Percentiles rank a stretch among this genome's conserved stretches.
phyloP scores from a whole-genome alignment of 2,113 vertebrate genomes.

The Gasterosteus nipponicus region DNA sequence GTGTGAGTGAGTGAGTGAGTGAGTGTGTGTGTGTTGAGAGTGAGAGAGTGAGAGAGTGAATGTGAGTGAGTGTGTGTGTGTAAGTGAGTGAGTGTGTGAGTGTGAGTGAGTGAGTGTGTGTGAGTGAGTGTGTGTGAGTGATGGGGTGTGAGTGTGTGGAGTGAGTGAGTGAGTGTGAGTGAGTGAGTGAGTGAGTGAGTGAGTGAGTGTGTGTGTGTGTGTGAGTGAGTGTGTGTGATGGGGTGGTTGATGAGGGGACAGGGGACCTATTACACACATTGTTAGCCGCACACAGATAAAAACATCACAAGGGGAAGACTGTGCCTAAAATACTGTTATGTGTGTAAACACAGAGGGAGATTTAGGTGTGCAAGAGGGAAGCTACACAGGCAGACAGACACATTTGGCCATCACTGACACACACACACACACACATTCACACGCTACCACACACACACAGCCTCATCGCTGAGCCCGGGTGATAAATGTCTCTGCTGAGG shows the following conservation, averaged over 20 bases:
- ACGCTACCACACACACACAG: conserved; percentile 19
- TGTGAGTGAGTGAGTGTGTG: no score
- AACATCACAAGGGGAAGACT: conserved; percentile 65
- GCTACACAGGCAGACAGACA: conserved; percentile 45
- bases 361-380: conserved; percentile 48
- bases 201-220: conserved; percentile 35
- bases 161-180: no score
- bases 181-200: no score
- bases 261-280: conserved; percentile 77
- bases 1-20: no score
- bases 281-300: conserved; percentile 68
- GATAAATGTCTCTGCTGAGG: conserved; percentile 88
- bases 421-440: conserved; percentile 25
- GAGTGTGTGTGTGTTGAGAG: no score
- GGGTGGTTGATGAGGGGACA: conserved; percentile 68
- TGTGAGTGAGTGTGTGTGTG: no score
- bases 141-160: no score
- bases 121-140: no score
- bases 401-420: conserved; percentile 22
- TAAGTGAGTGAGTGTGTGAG: no score
- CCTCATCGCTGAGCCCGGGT: conserved; percentile 81
- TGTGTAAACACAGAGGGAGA: conserved; percentile 59
- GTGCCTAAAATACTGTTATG: conserved; percentile 50
- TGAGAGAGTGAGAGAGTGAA: no score
- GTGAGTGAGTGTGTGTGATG: conserved; percentile 51